Conservation (phyloP, 35 echinoderm and acorn worm genomes). For the Chiridota heheva region DNA sequence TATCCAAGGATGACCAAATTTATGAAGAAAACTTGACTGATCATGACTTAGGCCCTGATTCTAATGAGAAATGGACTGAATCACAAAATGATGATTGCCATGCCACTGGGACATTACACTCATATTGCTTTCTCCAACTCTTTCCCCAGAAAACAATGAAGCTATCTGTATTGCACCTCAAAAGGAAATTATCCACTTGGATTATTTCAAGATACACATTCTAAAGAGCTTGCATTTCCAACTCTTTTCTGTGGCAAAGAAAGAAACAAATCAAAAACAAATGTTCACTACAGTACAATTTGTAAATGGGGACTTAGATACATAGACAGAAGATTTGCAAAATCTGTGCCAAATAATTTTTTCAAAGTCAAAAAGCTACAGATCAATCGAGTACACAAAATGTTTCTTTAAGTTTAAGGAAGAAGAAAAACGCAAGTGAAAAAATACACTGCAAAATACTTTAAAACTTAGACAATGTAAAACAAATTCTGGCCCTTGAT, state of each 20-base stretch:
- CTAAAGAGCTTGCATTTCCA: slow-evolving; percentile 11
- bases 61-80: slow-evolving; percentile 9
- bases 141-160: not conserved
- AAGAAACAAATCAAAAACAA: not conserved
- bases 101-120: not conserved
- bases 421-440: not conserved
- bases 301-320: slow-evolving; percentile 28
- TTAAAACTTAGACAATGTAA: slow-evolving; percentile 1
- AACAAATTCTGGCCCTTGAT: slow-evolving; percentile 15
- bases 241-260: not conserved
- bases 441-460: not conserved
- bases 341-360: slow-evolving; percentile 48
- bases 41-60: no score
- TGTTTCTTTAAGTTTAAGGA: not conserved
- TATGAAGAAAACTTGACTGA: no score
- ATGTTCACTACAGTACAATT: not conserved
- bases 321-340: slow-evolving; percentile 30
- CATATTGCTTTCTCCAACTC: not conserved
- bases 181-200: not conserved
- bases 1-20: no score
- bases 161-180: not conserved
- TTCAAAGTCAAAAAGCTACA: slow-evolving; percentile 15
- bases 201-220: not conserved
- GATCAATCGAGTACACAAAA: slow-evolving; percentile 20
- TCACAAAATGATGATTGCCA: not conserved